Conservation (phyloP, 2,113 vertebrate species). For the Nerophis lumbriciformis region DNA sequence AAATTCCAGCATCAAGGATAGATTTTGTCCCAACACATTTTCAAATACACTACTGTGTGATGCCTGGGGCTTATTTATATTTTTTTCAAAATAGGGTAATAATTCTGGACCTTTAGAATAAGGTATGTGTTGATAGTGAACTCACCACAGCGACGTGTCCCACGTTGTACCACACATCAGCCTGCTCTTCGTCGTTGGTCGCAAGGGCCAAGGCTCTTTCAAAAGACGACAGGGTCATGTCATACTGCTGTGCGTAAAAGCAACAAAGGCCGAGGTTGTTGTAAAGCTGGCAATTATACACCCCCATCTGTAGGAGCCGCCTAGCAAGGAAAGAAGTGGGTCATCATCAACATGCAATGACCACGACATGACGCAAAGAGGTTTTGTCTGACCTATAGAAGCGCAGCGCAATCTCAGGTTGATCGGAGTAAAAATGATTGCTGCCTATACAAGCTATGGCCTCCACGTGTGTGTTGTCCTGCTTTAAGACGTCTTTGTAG, state of each 20-base stretch:
- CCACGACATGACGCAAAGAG: not conserved
- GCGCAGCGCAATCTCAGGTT: slow-evolving; percentile 90
- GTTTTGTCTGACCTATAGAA: slow-evolving; percentile 84
- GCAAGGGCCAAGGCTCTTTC: slow-evolving; percentile 87
- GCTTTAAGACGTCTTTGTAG: slow-evolving; percentile 93
- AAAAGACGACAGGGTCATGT: slow-evolving; percentile 93
- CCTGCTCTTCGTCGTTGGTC: slow-evolving; percentile 84
- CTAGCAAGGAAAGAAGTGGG: slow-evolving; percentile 57
- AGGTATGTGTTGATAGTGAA: slow-evolving; percentile 8
- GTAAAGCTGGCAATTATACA: slow-evolving; percentile 94
- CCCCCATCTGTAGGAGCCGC: slow-evolving; percentile 94
- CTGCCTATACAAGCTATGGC: slow-evolving; percentile 96
- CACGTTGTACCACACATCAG: slow-evolving; percentile 97
- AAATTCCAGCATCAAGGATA: too few relatives aligned
- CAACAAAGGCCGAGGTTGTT: slow-evolving; percentile 97
- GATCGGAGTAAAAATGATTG: slow-evolving; percentile 95
- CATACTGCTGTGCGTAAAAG: slow-evolving; percentile 97
- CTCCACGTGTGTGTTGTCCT: slow-evolving; percentile 94
- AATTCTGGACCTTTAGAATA: too few relatives aligned
- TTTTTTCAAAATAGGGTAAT: too few relatives aligned
- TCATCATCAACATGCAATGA: not conserved
- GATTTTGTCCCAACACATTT: too few relatives aligned
- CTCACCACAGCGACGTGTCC: slow-evolving; percentile 92
- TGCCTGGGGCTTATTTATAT: too few relatives aligned
- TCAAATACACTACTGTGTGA: too few relatives aligned